Percentiles rank a stretch among this genome's conserved stretches.
Conservation (phyloP, 1,140 invertebrate genomes). For the Pachypeltis micranthus region DNA sequence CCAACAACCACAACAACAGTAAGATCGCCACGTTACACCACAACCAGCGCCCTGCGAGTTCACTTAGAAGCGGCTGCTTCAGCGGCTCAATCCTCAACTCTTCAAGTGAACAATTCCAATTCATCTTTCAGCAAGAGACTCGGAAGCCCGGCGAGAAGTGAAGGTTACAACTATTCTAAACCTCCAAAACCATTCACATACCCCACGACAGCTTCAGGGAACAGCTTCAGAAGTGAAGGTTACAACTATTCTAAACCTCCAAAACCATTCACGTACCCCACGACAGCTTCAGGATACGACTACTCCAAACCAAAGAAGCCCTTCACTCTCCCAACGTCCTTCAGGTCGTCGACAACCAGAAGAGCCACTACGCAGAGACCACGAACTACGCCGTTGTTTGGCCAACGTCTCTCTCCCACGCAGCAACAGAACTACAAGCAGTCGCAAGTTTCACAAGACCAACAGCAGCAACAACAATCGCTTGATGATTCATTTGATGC, state of each 20-base stretch:
- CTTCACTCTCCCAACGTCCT: background rate
- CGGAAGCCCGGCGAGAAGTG: background rate
- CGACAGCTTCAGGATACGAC: background rate
- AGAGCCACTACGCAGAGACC: no score
- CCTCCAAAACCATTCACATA: constrained; percentile 3
- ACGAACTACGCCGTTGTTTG: background rate
- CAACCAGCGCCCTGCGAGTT: no score
- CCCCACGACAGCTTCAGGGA: background rate
- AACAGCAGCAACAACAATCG: background rate
- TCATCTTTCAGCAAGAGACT: background rate
- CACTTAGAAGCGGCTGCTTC: no score
- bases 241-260: constrained; percentile 9
- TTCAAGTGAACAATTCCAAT: no score
- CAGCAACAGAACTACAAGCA: background rate
- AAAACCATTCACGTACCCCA: background rate
- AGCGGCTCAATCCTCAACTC: no score
- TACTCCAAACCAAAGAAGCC: constrained; percentile 5
- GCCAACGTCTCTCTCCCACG: background rate
- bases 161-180: constrained; percentile 17
- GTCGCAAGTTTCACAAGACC: background rate
- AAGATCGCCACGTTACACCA: no score
- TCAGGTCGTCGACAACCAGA: no score
- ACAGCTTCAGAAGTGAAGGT: background rate
- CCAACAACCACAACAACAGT: no score
- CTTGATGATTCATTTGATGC: background rate